Conservation (phyloP, 2,888 invertebrate species). For the Drosophila birchii region DNA sequence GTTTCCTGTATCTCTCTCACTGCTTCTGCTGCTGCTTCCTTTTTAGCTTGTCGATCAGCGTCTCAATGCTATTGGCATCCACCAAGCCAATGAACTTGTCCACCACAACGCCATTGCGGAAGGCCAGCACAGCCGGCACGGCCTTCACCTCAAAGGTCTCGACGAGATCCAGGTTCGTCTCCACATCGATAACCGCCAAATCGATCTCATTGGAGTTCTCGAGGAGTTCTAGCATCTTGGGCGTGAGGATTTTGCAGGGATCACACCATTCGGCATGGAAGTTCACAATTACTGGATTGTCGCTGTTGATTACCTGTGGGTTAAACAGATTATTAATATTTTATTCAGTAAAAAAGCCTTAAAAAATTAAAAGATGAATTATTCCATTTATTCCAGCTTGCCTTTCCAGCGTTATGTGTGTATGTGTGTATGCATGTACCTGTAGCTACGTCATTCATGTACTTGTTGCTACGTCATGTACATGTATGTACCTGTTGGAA, state of each 20-base stretch:
- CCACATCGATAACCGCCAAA: constrained; percentile 93
- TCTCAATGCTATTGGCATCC: constrained; percentile 92
- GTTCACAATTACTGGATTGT: constrained; percentile 94
- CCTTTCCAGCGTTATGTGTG: not conserved
- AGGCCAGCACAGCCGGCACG: constrained; percentile 90
- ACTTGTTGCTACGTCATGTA: constrained; percentile 1
- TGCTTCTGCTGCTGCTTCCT: constrained; percentile 72
- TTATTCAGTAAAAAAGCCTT: not conserved
- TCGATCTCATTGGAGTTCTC: constrained; percentile 90
- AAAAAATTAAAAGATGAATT: too few relatives aligned
- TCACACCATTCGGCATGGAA: constrained; percentile 97
- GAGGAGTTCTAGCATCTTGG: constrained; percentile 91
- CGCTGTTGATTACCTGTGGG: constrained; percentile 90
- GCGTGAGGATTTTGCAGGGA: constrained; percentile 94
- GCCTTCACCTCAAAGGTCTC: constrained; percentile 93
- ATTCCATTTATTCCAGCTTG: too few relatives aligned
- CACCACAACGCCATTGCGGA: constrained; percentile 92
- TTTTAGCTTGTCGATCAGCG: constrained; percentile 88
- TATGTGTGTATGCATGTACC: not conserved
- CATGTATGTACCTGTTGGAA: not conserved
- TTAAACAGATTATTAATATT: not conserved
- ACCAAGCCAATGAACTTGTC: constrained; percentile 95
- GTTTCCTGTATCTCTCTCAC: constrained; percentile 8
- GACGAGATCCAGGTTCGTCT: constrained; percentile 92
- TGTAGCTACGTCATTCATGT: constrained; percentile 7